These are phyloP conservation scores for Diabrotica virgifera DNA, from an alignment of 1,140 invertebrate genomes.

Conservation along the genomic window DNA sequence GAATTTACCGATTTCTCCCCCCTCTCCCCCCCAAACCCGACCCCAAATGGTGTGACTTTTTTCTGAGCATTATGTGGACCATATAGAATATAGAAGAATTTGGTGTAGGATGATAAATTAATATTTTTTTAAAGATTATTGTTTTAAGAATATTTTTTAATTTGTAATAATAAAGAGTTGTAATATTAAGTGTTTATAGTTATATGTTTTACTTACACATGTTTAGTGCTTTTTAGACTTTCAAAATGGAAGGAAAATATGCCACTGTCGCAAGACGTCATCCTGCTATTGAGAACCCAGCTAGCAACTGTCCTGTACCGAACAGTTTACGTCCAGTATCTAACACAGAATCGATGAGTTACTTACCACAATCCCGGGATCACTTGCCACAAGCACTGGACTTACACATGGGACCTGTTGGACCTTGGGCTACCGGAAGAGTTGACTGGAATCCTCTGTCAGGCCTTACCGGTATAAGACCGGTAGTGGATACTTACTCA, in stretches of 20 bases:
- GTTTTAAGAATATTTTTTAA: too few relatives aligned
- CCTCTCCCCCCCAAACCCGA: too few relatives aligned
- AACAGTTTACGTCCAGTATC: conserved; percentile 27
- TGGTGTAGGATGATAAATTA: too few relatives aligned
- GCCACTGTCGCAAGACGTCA: background rate
- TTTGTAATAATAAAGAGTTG: too few relatives aligned
- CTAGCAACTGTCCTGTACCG: conserved; percentile 19
- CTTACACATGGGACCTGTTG: conserved; percentile 52
- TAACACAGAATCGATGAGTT: conserved; percentile 34
- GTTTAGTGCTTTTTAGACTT: background rate
- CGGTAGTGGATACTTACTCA: conserved; percentile 69
- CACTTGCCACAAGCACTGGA: conserved; percentile 42
- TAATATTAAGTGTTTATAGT: too few relatives aligned
- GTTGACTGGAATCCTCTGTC: conserved; percentile 65
- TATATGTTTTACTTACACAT: too few relatives aligned
- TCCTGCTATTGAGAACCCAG: background rate
- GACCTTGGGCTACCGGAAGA: conserved; percentile 66
- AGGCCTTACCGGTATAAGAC: conserved; percentile 64
- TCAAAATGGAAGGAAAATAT: background rate
- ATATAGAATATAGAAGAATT: too few relatives aligned
- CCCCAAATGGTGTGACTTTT: too few relatives aligned
- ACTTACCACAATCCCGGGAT: conserved; percentile 56
- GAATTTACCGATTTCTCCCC: too few relatives aligned
- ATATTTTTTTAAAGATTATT: too few relatives aligned
- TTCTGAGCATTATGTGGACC: too few relatives aligned